Percentiles rank a stretch among this genome's conserved stretches.
These are phyloP conservation scores for Calliopsis andreniformis DNA, from an alignment of 1,140 invertebrate species.

Conservation along the genomic window DNA sequence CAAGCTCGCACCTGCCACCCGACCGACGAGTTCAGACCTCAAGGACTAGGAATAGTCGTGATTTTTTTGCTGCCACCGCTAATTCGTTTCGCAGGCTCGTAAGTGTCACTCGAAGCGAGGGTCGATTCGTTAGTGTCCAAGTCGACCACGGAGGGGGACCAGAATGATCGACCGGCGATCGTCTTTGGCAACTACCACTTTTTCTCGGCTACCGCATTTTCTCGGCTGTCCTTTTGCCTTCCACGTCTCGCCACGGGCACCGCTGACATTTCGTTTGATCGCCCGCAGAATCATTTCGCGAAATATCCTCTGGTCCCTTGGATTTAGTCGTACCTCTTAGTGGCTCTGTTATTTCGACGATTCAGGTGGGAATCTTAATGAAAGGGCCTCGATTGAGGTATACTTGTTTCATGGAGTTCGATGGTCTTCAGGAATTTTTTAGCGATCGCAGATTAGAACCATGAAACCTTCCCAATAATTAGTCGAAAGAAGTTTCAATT, in stretches of 20 bases:
- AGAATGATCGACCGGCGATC: conserved; percentile 50
- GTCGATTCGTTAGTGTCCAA: conserved; percentile 62
- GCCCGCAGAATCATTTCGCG: conserved; percentile 31
- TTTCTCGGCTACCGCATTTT: conserved; percentile 52
- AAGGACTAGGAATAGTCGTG: conserved; percentile 72
- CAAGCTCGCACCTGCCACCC: conserved; percentile 69
- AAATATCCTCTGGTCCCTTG: conserved; percentile 3
- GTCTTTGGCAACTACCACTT: conserved; percentile 44
- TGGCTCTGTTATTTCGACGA: conserved; percentile 29
- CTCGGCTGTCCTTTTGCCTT: conserved; percentile 38
- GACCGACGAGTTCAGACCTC: conserved; percentile 44
- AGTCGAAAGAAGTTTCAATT: too few species aligned
- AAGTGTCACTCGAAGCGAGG: conserved; percentile 71
- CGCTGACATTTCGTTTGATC: conserved; percentile 36
- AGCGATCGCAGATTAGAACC: background rate
- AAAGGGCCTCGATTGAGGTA: background rate
- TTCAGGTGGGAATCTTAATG: background rate
- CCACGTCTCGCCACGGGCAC: conserved; percentile 12
- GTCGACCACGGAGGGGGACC: conserved; percentile 30
- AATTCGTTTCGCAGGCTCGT: conserved; percentile 66
- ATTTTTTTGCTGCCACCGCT: conserved; percentile 65
- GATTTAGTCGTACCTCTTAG: conserved; percentile 18
- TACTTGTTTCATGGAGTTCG: background rate
- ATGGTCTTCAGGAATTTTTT: background rate
- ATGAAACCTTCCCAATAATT: background rate